A percentile compares a stretch with the other conserved stretches of the same genome.
These are phyloP conservation scores for Pseudopodoces humilis DNA, from an alignment of 2,113 vertebrate species.

Conservation along the genomic window DNA sequence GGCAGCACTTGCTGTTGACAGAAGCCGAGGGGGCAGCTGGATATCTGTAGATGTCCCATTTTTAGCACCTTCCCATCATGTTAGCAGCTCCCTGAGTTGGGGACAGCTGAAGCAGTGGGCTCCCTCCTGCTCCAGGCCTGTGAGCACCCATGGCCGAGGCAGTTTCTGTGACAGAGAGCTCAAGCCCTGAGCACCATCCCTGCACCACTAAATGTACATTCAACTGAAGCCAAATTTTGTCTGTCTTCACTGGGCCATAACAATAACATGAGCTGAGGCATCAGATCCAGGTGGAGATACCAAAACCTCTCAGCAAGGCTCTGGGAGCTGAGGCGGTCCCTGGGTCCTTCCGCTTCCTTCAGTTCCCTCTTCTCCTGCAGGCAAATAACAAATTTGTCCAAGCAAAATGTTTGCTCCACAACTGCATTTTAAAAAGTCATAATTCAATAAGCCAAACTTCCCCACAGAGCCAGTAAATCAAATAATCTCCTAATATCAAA, in stretches of 20 bases:
- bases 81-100: neutral
- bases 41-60: neutral
- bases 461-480: slow-evolving; percentile 17
- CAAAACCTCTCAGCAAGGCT: neutral
- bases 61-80: neutral
- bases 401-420: slow-evolving; percentile 40
- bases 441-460: slow-evolving; percentile 51
- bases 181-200: neutral
- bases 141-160: fast-evolving
- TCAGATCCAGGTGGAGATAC: neutral
- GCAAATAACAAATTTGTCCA: slow-evolving; percentile 3
- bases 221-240: neutral
- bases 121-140: neutral
- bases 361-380: slow-evolving; percentile 2
- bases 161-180: neutral
- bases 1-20: neutral
- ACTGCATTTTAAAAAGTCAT: slow-evolving; percentile 21
- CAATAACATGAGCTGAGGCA: neutral
- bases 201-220: neutral
- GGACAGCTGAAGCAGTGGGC: neutral
- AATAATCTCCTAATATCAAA: slow-evolving; percentile 26
- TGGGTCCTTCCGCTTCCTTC: neutral
- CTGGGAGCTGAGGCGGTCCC: neutral
- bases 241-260: neutral
- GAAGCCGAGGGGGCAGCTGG: neutral